Percentiles rank a stretch among this genome's conserved stretches.
Conservation (phyloP, 2,113 vertebrate species). For the Trinectes maculatus region DNA sequence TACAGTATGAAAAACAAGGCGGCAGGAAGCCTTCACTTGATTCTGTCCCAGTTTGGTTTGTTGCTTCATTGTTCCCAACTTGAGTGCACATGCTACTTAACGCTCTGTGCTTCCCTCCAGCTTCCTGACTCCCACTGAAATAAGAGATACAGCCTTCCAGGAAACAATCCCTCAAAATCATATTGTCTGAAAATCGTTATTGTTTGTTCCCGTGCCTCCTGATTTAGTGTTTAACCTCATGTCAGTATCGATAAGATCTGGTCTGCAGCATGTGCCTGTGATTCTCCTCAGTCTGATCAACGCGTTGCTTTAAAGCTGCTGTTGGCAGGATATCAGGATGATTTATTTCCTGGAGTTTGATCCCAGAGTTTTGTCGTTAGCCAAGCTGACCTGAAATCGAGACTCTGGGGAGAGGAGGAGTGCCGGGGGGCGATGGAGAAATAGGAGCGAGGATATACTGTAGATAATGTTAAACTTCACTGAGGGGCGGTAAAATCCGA, state of each 20-base stretch:
- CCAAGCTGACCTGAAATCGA: conserved; percentile 21
- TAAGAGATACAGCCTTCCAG: conserved; percentile 7
- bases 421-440: too few species aligned
- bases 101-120: conserved; percentile 11
- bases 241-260: neutral
- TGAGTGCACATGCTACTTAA: conserved; percentile 32
- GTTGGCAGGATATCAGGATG: too few species aligned
- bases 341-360: conserved; percentile 17
- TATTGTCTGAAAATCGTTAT: neutral
- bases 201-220: neutral
- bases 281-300: too few species aligned
- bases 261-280: too few species aligned
- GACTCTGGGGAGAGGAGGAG: neutral
- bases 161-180: conserved; percentile 49
- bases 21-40: conserved; percentile 58
- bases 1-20: too few species aligned
- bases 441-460: neutral
- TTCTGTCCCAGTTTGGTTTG: conserved; percentile 44
- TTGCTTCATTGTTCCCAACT: conserved; percentile 53
- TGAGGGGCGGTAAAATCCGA: too few species aligned
- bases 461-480: too few species aligned
- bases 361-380: conserved; percentile 10
- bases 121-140: neutral
- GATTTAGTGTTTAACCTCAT: neutral
- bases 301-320: too few species aligned